Conservation (phyloP, 2,113 vertebrate species). For the Gallinago jamesoni region DNA sequence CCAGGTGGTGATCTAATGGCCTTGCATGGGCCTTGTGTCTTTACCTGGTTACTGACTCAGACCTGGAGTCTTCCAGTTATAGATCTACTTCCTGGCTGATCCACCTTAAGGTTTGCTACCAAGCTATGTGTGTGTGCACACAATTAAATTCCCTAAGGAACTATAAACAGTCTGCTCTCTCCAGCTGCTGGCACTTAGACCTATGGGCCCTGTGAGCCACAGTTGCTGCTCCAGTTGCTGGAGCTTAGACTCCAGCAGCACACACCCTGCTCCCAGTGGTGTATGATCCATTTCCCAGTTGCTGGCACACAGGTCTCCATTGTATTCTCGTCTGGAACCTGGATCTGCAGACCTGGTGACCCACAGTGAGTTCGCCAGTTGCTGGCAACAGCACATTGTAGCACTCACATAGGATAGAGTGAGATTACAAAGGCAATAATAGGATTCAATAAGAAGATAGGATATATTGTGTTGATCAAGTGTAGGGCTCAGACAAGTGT, state of each 20-base stretch:
- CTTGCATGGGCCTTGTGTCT: accelerated
- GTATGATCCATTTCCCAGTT: neutral
- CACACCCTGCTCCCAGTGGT: accelerated
- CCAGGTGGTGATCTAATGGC: neutral
- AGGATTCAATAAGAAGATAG: neutral
- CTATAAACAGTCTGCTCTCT: neutral
- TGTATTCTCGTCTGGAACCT: neutral
- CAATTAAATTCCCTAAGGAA: neutral
- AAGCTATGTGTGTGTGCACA: neutral
- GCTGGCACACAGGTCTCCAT: neutral
- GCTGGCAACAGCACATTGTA: neutral
- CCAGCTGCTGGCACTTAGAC: neutral
- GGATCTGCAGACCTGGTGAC: neutral
- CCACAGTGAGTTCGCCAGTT: neutral
- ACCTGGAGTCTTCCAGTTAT: neutral
- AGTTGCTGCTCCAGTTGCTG: neutral
- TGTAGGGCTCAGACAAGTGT: neutral
- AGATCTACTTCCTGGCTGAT: neutral
- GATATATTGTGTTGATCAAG: neutral
- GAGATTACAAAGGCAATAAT: neutral
- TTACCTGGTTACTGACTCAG: neutral
- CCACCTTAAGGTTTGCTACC: neutral
- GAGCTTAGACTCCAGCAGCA: neutral
- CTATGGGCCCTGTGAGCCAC: neutral
- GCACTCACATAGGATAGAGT: neutral